Percentiles rank a stretch among this genome's conserved stretches.
Conservation (phyloP, 2,113 vertebrate species). For the Podarcis muralis region DNA sequence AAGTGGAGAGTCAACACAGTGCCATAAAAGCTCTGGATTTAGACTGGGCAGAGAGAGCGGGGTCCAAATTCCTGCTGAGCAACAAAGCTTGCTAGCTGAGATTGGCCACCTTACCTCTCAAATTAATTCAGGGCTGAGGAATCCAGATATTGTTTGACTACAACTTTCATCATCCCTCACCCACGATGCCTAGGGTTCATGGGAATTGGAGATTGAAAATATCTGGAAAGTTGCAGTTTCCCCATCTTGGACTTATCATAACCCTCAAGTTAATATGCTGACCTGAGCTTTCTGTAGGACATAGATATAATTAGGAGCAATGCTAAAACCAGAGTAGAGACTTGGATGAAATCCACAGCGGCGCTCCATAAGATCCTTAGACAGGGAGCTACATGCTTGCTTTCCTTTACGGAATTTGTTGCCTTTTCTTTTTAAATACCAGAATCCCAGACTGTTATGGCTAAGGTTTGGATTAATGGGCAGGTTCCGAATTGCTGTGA, state of each 20-base stretch:
- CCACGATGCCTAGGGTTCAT: too few relatives aligned
- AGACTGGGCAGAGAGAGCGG: not conserved
- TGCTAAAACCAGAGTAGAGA: not conserved
- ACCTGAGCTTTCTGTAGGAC: not conserved
- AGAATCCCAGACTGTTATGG: slow-evolving; percentile 37
- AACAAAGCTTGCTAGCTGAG: not conserved
- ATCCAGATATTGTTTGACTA: too few relatives aligned
- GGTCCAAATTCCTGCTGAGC: not conserved
- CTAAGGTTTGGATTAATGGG: slow-evolving; percentile 35
- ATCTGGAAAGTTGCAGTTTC: too few relatives aligned
- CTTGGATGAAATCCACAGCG: not conserved
- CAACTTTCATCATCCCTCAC: too few relatives aligned
- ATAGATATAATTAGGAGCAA: not conserved
- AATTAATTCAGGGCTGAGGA: too few relatives aligned
- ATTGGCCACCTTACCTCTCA: not conserved
- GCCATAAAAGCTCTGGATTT: not conserved
- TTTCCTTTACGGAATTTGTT: not conserved
- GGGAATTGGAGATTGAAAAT: too few relatives aligned
- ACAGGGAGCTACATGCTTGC: not conserved
- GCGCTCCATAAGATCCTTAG: not conserved
- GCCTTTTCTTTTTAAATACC: not conserved
- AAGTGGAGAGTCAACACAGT: too few relatives aligned
- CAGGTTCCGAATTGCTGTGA: slow-evolving; percentile 43
- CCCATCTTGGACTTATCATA: not conserved
- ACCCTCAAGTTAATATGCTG: not conserved